Evolutionary conservation across 2,888 invertebrate genomes (phyloP).

Genomic region (Synanthedon vespiformis): DNA sequence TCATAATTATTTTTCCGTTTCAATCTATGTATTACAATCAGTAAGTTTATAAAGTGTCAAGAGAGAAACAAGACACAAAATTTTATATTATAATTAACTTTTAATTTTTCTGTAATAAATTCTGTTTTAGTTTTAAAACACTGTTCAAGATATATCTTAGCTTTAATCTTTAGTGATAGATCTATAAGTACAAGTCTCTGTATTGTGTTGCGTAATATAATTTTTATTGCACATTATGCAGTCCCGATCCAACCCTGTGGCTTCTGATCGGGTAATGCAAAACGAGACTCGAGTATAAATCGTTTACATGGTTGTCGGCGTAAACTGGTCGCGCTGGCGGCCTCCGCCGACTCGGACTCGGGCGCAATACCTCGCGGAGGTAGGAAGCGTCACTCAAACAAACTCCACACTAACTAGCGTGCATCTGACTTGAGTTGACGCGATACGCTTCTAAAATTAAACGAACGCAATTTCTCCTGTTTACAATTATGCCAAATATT

Average conservation of each 20-base stretch:
- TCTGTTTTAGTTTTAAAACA: too few species aligned
- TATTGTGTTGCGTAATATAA: constrained; percentile 5
- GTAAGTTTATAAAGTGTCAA: too few species aligned
- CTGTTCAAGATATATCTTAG: too few species aligned
- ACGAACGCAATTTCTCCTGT: constrained; percentile 1
- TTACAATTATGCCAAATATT: too few species aligned
- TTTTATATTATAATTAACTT: too few species aligned
- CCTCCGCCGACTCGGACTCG: constrained; percentile 13
- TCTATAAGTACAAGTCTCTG: constrained; percentile 16
- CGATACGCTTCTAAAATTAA: constrained; percentile 2
- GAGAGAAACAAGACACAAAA: too few species aligned
- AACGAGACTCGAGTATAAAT: constrained; percentile 66
- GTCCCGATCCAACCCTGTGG: constrained; percentile 42
- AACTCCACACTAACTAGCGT: not conserved
- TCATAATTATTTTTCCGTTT: too few species aligned
- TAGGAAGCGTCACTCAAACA: constrained; percentile 40
- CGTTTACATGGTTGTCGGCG: constrained; percentile 70
- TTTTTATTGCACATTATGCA: not conserved
- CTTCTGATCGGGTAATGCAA: constrained; percentile 65
- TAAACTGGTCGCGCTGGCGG: constrained; percentile 61
- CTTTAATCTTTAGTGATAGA: constrained; percentile 3
- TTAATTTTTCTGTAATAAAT: too few species aligned
- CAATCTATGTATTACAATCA: too few species aligned
- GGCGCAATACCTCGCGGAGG: constrained; percentile 29
- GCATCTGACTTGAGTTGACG: constrained; percentile 4